Evolutionary conservation across 53 echinoderm and acorn worm species (phyloP).

Genomic region (Temnopleurus reevesii): DNA sequence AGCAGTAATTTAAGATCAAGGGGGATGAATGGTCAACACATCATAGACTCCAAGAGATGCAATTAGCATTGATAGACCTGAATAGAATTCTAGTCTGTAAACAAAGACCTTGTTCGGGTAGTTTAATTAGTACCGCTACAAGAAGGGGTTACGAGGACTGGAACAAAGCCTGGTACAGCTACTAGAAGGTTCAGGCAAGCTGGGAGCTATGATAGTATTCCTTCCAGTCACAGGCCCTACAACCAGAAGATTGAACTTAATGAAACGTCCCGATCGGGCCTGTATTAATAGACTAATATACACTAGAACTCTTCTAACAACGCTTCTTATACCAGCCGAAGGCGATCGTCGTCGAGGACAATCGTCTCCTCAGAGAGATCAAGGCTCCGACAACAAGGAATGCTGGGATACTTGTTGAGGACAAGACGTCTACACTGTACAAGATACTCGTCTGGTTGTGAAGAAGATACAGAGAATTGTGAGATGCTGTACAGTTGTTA

Average conservation of each 20-base stretch:
- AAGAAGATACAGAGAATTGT: too few species aligned
- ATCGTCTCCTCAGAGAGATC: constrained; percentile 28
- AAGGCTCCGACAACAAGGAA: constrained; percentile 6
- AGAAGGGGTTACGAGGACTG: too few species aligned
- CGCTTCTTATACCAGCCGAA: neutral
- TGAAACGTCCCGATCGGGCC: too few species aligned
- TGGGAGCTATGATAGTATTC: too few species aligned
- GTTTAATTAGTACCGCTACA: too few species aligned
- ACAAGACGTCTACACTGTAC: constrained; percentile 23
- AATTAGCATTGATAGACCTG: constrained; percentile 12
- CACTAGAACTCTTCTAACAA: neutral
- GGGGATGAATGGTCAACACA: neutral
- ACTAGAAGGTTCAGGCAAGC: too few species aligned
- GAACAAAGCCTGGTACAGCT: too few species aligned
- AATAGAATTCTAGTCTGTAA: neutral
- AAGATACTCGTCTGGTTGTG: neutral
- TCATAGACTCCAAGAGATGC: neutral
- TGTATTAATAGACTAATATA: too few species aligned
- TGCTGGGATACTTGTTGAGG: constrained; percentile 31
- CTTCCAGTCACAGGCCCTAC: too few species aligned
- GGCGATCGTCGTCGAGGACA: constrained; percentile 1
- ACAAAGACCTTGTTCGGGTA: too few species aligned
- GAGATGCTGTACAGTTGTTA: too few species aligned
- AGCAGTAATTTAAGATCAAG: neutral
- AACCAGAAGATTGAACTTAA: too few species aligned